These are phyloP conservation scores for Lochmaea crataegi DNA, from an alignment of 2,888 invertebrate species.

Conservation along the genomic window DNA sequence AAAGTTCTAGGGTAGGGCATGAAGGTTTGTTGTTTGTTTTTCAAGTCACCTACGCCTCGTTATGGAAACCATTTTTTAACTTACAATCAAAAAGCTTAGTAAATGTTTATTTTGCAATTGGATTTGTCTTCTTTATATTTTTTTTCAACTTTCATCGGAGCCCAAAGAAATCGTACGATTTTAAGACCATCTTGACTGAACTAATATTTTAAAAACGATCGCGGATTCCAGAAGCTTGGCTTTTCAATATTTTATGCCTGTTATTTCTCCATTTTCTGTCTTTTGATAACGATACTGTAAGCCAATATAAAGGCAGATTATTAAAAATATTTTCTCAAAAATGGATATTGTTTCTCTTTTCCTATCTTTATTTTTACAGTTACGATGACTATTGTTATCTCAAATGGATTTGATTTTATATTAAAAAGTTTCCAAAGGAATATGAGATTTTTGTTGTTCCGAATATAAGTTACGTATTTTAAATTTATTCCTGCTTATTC, in stretches of 20 bases:
- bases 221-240: background rate
- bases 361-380: constrained; percentile 30
- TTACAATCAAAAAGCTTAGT: too few species aligned
- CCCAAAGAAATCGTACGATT: background rate
- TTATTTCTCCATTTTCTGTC: background rate
- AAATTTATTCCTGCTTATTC: background rate
- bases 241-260: background rate
- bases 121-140: too few species aligned
- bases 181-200: background rate
- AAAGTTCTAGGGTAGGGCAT: too few species aligned
- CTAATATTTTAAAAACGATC: background rate
- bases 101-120: too few species aligned
- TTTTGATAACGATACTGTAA: background rate
- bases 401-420: constrained; percentile 18
- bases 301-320: constrained; percentile 25
- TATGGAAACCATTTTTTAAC: too few species aligned
- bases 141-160: too few species aligned
- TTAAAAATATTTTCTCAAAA: constrained; percentile 32
- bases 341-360: constrained; percentile 21
- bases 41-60: too few species aligned
- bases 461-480: background rate
- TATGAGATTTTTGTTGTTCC: background rate
- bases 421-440: background rate
- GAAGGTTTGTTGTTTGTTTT: too few species aligned
- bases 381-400: constrained; percentile 28